Evolutionary conservation across 2,797 vertebrate species (phyloP).

Genomic region (Channallabes apus): DNA sequence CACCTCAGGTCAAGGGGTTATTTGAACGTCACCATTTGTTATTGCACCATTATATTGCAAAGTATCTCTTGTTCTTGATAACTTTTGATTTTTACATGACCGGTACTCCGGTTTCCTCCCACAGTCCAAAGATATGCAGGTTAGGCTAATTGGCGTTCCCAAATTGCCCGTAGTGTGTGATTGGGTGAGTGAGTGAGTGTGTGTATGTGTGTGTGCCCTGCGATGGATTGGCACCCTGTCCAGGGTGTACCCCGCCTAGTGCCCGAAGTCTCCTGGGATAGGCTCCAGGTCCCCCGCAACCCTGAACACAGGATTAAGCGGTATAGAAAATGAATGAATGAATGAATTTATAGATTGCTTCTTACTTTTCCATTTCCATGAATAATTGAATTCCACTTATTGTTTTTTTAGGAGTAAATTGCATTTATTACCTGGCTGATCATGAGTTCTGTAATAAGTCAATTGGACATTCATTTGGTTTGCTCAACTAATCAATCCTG

Average conservation of each 20-base stretch:
- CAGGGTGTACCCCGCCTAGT: too few relatives aligned
- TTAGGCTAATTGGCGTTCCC: too few relatives aligned
- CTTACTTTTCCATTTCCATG: background rate
- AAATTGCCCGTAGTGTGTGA: too few relatives aligned
- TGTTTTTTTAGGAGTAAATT: background rate
- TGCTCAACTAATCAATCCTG: background rate
- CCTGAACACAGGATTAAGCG: too few relatives aligned
- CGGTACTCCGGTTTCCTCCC: too few relatives aligned
- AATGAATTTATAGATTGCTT: constrained; percentile 24
- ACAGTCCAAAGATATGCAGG: too few relatives aligned
- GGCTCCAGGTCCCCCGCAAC: too few relatives aligned
- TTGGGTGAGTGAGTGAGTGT: too few relatives aligned
- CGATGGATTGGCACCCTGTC: too few relatives aligned
- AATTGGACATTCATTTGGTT: constrained; percentile 16
- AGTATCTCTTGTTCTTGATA: constrained; percentile 26
- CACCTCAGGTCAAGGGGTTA: constrained; percentile 36
- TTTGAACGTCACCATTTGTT: constrained; percentile 46
- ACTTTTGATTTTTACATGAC: constrained; percentile 26
- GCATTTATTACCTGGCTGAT: constrained; percentile 3
- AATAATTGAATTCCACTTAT: background rate
- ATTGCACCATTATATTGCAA: background rate
- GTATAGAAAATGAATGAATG: too few relatives aligned
- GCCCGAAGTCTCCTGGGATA: too few relatives aligned
- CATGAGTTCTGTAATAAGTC: constrained; percentile 9
- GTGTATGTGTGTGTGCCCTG: too few relatives aligned